phyloP scores from a whole-genome alignment of 2,888 invertebrate species.

The Andrena praecox region DNA sequence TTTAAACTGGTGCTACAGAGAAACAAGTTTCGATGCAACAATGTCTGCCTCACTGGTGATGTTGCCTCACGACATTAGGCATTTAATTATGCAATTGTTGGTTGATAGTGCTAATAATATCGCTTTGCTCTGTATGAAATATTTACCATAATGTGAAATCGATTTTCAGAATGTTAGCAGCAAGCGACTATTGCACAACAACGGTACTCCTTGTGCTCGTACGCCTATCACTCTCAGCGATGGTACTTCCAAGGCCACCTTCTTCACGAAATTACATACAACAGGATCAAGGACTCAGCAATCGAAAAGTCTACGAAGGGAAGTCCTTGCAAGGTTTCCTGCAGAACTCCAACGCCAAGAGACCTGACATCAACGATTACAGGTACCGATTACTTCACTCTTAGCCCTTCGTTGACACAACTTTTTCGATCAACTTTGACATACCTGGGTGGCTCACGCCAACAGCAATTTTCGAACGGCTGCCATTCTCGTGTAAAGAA shows the following conservation, averaged over 20 bases:
- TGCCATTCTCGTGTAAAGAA: too few relatives aligned
- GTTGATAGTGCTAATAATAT: too few relatives aligned
- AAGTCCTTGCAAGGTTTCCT: constrained; percentile 70
- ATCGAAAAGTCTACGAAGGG: constrained; percentile 68
- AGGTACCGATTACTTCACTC: constrained; percentile 66
- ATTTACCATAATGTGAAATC: background rate
- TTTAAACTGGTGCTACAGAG: too few relatives aligned
- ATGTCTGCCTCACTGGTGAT: too few relatives aligned
- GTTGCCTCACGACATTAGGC: too few relatives aligned
- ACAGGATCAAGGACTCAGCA: constrained; percentile 66
- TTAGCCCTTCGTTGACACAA: background rate
- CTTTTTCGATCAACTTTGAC: background rate
- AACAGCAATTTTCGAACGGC: too few relatives aligned
- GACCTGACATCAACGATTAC: constrained; percentile 79
- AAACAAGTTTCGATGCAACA: too few relatives aligned
- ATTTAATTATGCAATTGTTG: too few relatives aligned
- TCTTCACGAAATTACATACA: constrained; percentile 79
- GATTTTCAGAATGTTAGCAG: constrained; percentile 73
- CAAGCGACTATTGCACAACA: constrained; percentile 57
- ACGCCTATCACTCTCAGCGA: constrained; percentile 74
- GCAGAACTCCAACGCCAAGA: constrained; percentile 79
- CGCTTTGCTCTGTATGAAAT: background rate
- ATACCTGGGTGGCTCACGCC: too few relatives aligned
- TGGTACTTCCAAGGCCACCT: constrained; percentile 81
- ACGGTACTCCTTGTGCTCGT: constrained; percentile 67